Evolutionary conservation across 2,888 invertebrate genomes (phyloP).

Genomic region (Muschampia plurimacula): DNA sequence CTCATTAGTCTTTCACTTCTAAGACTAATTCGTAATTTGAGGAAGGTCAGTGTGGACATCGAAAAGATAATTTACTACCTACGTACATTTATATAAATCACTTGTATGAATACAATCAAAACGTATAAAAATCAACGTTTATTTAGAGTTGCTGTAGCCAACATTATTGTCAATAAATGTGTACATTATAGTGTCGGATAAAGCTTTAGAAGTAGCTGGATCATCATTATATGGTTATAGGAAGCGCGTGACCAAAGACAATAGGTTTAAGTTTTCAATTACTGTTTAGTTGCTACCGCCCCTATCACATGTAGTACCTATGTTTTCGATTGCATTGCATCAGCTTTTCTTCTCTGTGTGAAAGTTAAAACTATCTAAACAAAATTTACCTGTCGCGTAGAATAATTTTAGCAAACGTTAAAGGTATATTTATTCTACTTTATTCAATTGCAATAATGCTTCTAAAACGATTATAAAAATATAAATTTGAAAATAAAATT

Average conservation of each 20-base stretch:
- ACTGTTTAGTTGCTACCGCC: conserved; percentile 26
- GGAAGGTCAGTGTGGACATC: too few species aligned
- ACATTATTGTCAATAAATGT: background rate
- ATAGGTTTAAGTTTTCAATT: conserved; percentile 31
- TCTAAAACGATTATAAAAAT: too few species aligned
- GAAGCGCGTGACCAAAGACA: conserved; percentile 34
- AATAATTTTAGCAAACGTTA: background rate
- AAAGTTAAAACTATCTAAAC: conserved; percentile 16
- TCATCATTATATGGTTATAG: conserved; percentile 30
- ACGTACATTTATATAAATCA: too few species aligned
- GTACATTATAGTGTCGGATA: background rate
- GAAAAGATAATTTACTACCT: too few species aligned
- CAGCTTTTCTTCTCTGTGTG: conserved; percentile 14
- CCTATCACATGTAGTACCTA: conserved; percentile 27
- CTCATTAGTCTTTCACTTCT: too few species aligned
- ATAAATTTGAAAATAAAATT: too few species aligned
- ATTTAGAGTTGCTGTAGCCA: background rate
- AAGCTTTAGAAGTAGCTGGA: conserved; percentile 9
- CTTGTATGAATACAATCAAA: too few species aligned
- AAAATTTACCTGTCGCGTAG: background rate
- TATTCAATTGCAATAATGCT: background rate
- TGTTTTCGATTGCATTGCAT: conserved; percentile 18
- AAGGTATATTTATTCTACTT: background rate
- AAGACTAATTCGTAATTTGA: too few species aligned
- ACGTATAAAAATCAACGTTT: background rate